Conservation (phyloP, 2,797 vertebrate genomes). For the Melanotaenia nigrans region DNA sequence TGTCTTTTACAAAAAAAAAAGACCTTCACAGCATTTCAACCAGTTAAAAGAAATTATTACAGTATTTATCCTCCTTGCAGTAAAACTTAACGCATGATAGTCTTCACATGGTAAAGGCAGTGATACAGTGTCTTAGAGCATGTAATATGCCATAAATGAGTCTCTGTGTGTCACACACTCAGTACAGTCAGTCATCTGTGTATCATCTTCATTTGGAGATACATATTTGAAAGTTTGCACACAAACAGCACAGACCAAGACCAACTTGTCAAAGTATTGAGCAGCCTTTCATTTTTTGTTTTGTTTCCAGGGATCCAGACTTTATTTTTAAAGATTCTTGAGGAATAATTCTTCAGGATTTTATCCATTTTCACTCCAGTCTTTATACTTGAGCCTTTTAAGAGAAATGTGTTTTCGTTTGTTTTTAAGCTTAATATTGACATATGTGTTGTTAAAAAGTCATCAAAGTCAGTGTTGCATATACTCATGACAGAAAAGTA, state of each 20-base stretch:
- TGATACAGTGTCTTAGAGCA: conserved; percentile 20
- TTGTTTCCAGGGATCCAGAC: too few relatives aligned
- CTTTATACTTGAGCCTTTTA: too few relatives aligned
- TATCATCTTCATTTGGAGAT: background rate
- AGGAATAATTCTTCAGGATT: too few relatives aligned
- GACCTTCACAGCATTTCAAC: conserved; percentile 39
- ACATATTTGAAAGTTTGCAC: background rate
- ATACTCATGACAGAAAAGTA: background rate
- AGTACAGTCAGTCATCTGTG: background rate
- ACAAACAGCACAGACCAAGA: background rate
- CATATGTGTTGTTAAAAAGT: background rate
- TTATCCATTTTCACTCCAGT: background rate
- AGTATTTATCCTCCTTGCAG: conserved; percentile 32
- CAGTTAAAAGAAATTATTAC: conserved; percentile 41
- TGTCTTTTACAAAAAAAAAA: conserved; percentile 22
- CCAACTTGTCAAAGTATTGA: background rate
- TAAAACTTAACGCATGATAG: conserved; percentile 46
- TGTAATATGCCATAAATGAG: conserved; percentile 32
- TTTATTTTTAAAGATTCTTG: too few relatives aligned
- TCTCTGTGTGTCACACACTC: conserved; percentile 8
- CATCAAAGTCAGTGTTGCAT: background rate
- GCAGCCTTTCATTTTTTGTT: too few relatives aligned
- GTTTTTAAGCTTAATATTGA: background rate
- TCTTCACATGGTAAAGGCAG: conserved; percentile 50
- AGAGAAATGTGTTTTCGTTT: too few relatives aligned